Percentiles rank a stretch among this genome's conserved stretches.
These are phyloP conservation scores for Nibea coibor DNA, from an alignment of 2,113 vertebrate species.

Conservation along the genomic window DNA sequence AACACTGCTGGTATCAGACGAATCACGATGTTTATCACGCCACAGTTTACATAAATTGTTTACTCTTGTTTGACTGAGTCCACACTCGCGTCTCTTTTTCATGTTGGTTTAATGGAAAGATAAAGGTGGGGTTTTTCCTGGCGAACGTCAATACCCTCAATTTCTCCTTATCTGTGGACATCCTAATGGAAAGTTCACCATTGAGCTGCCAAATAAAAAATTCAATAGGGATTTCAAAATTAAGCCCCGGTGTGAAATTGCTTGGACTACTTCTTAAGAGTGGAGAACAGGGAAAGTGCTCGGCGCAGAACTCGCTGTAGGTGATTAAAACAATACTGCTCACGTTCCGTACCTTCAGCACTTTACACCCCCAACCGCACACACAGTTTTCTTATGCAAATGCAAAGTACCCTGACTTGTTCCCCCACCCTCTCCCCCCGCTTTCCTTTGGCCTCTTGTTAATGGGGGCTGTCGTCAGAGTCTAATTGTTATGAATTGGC, in stretches of 20 bases:
- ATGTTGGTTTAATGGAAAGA: constrained; percentile 66
- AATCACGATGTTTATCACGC: constrained; percentile 48
- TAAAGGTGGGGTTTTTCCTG: constrained; percentile 64
- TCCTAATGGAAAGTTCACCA: constrained; percentile 80
- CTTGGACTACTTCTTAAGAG: constrained; percentile 48
- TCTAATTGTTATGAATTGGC: constrained; percentile 89
- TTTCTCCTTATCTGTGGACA: constrained; percentile 80
- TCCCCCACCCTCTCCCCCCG: constrained; percentile 26
- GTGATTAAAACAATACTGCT: constrained; percentile 56
- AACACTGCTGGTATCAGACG: constrained; percentile 26
- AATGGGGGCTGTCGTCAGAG: constrained; percentile 85
- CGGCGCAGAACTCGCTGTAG: constrained; percentile 43
- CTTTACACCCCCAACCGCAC: constrained; percentile 23
- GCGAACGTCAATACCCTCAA: constrained; percentile 79
- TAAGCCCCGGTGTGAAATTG: constrained; percentile 67
- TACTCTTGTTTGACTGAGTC: constrained; percentile 43
- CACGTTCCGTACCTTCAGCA: constrained; percentile 37
- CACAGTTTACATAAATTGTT: constrained; percentile 58
- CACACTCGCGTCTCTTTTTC: constrained; percentile 39
- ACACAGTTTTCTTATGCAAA: constrained; percentile 72
- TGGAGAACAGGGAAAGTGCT: constrained; percentile 42
- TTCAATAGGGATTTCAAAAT: constrained; percentile 81
- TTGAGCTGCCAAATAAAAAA: constrained; percentile 75
- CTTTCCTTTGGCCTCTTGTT: constrained; percentile 77
- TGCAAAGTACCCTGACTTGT: constrained; percentile 47